phyloP scores from a whole-genome alignment of 1,140 invertebrate genomes.

The Bombus affinis region DNA sequence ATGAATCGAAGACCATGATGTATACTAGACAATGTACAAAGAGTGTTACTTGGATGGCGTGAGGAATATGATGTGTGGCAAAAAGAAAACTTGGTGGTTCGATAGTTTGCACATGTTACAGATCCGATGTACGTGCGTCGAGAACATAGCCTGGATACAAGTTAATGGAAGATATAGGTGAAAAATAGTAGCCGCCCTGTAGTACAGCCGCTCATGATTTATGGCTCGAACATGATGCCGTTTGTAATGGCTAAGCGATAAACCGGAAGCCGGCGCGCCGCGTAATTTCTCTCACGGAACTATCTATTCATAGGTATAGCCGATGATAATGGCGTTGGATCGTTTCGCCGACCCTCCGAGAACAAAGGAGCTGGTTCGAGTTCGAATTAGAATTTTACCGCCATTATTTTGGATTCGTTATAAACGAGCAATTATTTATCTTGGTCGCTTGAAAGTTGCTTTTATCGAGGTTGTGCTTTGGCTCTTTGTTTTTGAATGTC shows the following conservation, averaged over 20 bases:
- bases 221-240: constrained; percentile 43
- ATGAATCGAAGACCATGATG: background rate
- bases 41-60: background rate
- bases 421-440: background rate
- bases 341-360: background rate
- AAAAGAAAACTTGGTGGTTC: constrained; percentile 8
- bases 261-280: constrained; percentile 32
- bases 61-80: background rate
- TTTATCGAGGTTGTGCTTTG: background rate
- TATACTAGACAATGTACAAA: background rate
- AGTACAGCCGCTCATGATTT: constrained; percentile 40
- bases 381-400: constrained; percentile 7
- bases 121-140: constrained; percentile 38
- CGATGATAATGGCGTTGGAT: constrained; percentile 12
- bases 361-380: background rate
- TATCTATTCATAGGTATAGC: constrained; percentile 25
- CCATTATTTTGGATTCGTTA: background rate
- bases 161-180: constrained; percentile 42
- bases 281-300: constrained; percentile 38
- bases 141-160: background rate
- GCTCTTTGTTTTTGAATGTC: background rate
- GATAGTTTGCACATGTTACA: constrained; percentile 39
- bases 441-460: background rate
- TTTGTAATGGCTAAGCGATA: constrained; percentile 52
- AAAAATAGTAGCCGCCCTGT: constrained; percentile 40